A percentile compares a stretch with the other conserved stretches of the same genome.
These are phyloP conservation scores for Scomber colias DNA, from an alignment of 2,113 vertebrate species.

Conservation along the genomic window DNA sequence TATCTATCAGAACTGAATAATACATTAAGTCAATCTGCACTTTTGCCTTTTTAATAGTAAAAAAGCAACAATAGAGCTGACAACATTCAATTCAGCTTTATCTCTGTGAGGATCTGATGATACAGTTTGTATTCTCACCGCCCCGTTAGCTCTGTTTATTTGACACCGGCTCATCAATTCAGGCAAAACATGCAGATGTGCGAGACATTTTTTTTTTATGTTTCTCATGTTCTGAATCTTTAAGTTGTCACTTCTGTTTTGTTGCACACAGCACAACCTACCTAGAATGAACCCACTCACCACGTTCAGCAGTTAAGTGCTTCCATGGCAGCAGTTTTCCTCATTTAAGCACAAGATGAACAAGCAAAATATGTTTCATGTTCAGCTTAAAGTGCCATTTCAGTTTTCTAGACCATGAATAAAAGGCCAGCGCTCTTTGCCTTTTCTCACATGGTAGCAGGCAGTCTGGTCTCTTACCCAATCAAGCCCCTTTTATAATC, in stretches of 20 bases:
- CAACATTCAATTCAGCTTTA: constrained; percentile 14
- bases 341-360: neutral
- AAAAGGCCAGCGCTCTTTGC: constrained; percentile 20
- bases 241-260: neutral
- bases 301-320: neutral
- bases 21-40: constrained; percentile 23
- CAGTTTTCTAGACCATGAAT: constrained; percentile 13
- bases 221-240: neutral
- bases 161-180: constrained; percentile 33
- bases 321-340: neutral
- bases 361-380: neutral
- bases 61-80: constrained; percentile 32
- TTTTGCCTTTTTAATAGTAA: constrained; percentile 30
- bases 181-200: constrained; percentile 1
- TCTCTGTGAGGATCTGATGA: constrained; percentile 20
- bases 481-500: constrained; percentile 77
- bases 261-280: neutral
- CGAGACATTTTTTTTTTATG: constrained; percentile 32
- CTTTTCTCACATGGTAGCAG: constrained; percentile 17
- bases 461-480: constrained; percentile 23
- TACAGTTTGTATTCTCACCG: neutral
- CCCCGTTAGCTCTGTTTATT: constrained; percentile 21
- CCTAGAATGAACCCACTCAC: neutral
- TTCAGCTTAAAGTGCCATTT: constrained; percentile 22
- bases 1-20: constrained; percentile 37